Evolutionary conservation across 2,113 vertebrate genomes (phyloP), one percentile per base, ranked within the genome.

Genomic region (Sarotherodon lohbergeri): DNA sequence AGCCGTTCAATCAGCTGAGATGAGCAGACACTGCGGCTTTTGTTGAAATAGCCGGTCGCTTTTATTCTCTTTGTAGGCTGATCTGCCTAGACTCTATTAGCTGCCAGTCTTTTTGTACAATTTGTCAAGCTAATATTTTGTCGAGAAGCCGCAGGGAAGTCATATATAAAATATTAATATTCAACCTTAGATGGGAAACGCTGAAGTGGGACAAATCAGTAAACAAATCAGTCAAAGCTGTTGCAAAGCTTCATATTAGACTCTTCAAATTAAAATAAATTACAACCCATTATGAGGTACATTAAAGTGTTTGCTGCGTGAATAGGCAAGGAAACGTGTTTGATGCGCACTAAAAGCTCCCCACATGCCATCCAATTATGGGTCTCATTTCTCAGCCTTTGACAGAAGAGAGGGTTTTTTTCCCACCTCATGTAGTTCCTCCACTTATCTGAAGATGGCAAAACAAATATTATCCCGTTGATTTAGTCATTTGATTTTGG

Each of bases 1-100:
- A 13, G 41, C 84, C 81, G 46, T 89, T 93, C 91, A 92, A 89
- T 94, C 91, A 90, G 82, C 34, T 27, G 85, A 73, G 87, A 93
- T 71, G 85, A 88, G 88, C 90, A 39, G 81, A 13, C 82, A 1
- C 55, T 13, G 85, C 16, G 29, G 81, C 57, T 91, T 78, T 66
- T 81, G 48, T 54, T 55, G 56, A 80, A 90, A 82, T 57, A 84
- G 80, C 66, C 80, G 9, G 43, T 68, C 55, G 79, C 71, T 90
- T 89, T 89, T 79, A 43, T 82, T 71, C 68, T 71, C 73, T 81
- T 84, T 80, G 76, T 80, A 17, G 85, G 55, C 83, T 63, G 57
- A 81, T 81, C 32, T 41, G 82, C 52, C 13, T 17, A 59, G 57
- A 79, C 39, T 3, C 9, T 14, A 84, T 90, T 86, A 90, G 90